phyloP scores from a whole-genome alignment of 2,113 vertebrate genomes.

The Oryzias curvinotus region DNA sequence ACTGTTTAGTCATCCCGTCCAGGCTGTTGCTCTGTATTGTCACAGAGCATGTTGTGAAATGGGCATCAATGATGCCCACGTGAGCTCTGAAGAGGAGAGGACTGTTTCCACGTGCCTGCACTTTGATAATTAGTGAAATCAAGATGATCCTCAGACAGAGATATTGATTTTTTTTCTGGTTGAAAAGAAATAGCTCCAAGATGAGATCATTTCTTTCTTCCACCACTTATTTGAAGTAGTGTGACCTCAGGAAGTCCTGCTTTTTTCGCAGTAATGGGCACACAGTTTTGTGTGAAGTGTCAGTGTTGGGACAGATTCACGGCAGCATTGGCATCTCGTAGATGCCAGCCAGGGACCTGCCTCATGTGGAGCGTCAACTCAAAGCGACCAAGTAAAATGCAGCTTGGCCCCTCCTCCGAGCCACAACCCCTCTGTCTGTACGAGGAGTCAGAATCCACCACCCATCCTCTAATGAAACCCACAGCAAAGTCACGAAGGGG shows the following conservation, averaged over 20 bases:
- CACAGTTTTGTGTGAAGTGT: neutral
- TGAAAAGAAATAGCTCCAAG: slow-evolving; percentile 21
- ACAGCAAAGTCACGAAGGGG: slow-evolving; percentile 27
- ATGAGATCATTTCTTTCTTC: too few species aligned
- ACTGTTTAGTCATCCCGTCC: slow-evolving; percentile 27
- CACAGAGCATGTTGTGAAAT: slow-evolving; percentile 15
- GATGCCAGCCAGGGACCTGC: neutral
- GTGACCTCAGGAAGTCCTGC: slow-evolving; percentile 45
- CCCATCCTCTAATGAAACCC: slow-evolving; percentile 54
- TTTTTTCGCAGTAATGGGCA: neutral
- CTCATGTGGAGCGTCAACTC: neutral
- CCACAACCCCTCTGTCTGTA: slow-evolving; percentile 11
- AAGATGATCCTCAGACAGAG: slow-evolving; percentile 3
- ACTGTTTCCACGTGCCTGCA: neutral
- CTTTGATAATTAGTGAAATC: neutral
- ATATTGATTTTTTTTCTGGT: slow-evolving; percentile 13
- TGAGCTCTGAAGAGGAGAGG: too few species aligned
- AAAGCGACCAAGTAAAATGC: neutral
- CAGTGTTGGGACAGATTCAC: slow-evolving; percentile 6
- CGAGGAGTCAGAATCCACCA: slow-evolving; percentile 45
- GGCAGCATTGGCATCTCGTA: neutral
- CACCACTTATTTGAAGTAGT: neutral
- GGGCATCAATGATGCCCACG: neutral
- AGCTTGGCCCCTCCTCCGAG: slow-evolving; percentile 2
- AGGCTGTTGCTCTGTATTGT: slow-evolving; percentile 15